Percentiles rank a stretch among this genome's conserved stretches.
These are phyloP conservation scores for Conchocele bisecta DNA, from an alignment of 2,888 invertebrate genomes.

Conservation along the genomic window DNA sequence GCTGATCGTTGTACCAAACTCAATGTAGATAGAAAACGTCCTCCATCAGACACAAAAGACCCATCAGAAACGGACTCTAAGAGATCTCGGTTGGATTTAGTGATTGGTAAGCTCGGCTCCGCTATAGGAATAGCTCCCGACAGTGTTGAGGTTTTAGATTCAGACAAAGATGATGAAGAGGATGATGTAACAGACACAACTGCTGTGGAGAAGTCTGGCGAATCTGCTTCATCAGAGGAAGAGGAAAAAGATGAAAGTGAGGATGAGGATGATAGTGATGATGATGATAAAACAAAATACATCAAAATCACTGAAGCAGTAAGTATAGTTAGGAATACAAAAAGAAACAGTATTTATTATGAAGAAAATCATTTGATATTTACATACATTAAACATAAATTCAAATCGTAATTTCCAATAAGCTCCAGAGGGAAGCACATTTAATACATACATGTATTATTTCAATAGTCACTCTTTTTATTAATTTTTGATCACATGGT, in stretches of 20 bases:
- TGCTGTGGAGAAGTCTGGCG: constrained; percentile 57
- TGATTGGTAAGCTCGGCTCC: constrained; percentile 66
- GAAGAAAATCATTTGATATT: too few species aligned
- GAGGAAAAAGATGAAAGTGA: neutral
- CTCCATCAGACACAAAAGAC: constrained; percentile 47
- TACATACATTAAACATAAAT: too few species aligned
- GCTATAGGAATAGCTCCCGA: constrained; percentile 61
- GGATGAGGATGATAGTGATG: neutral
- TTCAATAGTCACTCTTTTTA: too few species aligned
- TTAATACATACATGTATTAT: too few species aligned
- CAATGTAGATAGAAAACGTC: constrained; percentile 54
- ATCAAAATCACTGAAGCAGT: constrained; percentile 56
- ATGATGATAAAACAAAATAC: constrained; percentile 25
- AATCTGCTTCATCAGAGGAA: constrained; percentile 26
- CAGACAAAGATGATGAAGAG: constrained; percentile 61
- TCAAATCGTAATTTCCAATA: too few species aligned
- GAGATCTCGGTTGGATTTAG: constrained; percentile 62
- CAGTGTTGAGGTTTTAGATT: constrained; percentile 59
- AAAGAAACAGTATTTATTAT: too few species aligned
- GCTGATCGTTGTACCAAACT: constrained; percentile 5
- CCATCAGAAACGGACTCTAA: constrained; percentile 48
- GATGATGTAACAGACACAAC: constrained; percentile 45
- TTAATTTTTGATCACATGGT: too few species aligned
- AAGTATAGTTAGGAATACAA: neutral
- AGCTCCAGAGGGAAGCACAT: too few species aligned